These are phyloP conservation scores for Halcyon malimbica DNA, from an alignment of 2,113 vertebrate species.

Conservation along the genomic window DNA sequence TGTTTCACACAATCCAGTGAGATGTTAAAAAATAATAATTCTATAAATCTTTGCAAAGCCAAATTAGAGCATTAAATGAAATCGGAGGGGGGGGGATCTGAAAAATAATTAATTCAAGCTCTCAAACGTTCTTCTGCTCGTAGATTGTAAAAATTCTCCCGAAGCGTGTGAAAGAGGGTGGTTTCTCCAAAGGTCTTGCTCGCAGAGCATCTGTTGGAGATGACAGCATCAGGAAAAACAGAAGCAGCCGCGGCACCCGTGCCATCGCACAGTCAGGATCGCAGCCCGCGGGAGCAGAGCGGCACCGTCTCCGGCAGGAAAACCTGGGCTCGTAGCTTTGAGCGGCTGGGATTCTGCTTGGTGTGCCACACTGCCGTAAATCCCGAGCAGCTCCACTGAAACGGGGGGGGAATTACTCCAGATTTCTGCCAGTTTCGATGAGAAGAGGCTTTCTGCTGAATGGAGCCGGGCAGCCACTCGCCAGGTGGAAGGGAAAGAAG, in stretches of 20 bases:
- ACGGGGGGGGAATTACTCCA: slow-evolving; percentile 14
- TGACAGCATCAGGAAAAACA: neutral
- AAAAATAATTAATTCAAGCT: neutral
- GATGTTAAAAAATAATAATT: slow-evolving; percentile 36
- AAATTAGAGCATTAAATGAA: slow-evolving; percentile 21
- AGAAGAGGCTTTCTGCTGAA: slow-evolving; percentile 56
- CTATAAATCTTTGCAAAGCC: neutral
- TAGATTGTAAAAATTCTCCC: neutral
- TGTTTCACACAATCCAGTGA: slow-evolving; percentile 39
- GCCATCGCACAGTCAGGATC: rapidly evolving
- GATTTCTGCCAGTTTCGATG: slow-evolving; percentile 6
- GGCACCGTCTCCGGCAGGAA: neutral
- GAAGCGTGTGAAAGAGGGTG: neutral
- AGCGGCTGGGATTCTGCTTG: neutral
- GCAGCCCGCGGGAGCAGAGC: neutral
- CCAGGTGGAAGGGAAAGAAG: slow-evolving; percentile 61
- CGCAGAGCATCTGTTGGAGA: neutral
- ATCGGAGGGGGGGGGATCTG: neutral
- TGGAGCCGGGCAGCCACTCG: neutral
- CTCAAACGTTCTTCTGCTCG: neutral
- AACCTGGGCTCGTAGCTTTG: neutral
- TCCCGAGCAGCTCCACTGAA: slow-evolving; percentile 8
- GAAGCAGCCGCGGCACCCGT: neutral
- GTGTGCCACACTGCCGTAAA: neutral
- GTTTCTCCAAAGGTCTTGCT: neutral